A percentile compares a stretch with the other conserved stretches of the same genome.
phyloP scores from a whole-genome alignment of 2,113 vertebrate species.

The Amblyornis subalaris region DNA sequence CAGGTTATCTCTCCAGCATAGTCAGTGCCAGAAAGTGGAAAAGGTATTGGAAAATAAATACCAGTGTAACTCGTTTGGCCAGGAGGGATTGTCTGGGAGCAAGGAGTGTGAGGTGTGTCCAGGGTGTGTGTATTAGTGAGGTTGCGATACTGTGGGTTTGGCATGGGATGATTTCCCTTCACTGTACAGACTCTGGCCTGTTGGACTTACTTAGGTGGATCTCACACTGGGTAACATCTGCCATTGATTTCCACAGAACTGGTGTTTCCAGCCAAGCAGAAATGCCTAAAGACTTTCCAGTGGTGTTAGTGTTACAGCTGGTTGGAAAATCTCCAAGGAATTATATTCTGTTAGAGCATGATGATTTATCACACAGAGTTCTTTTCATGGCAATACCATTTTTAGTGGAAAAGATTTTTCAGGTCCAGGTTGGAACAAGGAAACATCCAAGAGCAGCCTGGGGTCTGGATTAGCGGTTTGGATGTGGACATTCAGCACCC shows the following conservation, averaged over 20 bases:
- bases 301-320: neutral
- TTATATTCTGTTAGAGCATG: neutral
- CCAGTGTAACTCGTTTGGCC: neutral
- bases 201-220: neutral
- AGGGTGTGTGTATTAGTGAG: neutral
- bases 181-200: neutral
- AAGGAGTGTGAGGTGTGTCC: neutral
- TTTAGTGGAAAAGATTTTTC: neutral
- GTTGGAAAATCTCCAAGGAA: slow-evolving; percentile 8
- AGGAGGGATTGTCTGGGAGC: neutral
- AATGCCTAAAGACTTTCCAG: neutral
- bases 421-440: neutral
- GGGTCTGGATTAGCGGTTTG: neutral
- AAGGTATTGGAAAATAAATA: neutral
- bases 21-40: neutral
- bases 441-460: neutral
- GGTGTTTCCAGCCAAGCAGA: slow-evolving; percentile 21
- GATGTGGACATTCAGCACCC: neutral
- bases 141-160: fast-evolving
- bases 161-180: neutral
- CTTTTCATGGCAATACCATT: neutral
- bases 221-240: slow-evolving; percentile 14
- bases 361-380: neutral
- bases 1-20: neutral
- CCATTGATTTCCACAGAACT: slow-evolving; percentile 3